Evolutionary conservation across 2,113 vertebrate species (phyloP).

Genomic region (Nannobrachium achirus): DNA sequence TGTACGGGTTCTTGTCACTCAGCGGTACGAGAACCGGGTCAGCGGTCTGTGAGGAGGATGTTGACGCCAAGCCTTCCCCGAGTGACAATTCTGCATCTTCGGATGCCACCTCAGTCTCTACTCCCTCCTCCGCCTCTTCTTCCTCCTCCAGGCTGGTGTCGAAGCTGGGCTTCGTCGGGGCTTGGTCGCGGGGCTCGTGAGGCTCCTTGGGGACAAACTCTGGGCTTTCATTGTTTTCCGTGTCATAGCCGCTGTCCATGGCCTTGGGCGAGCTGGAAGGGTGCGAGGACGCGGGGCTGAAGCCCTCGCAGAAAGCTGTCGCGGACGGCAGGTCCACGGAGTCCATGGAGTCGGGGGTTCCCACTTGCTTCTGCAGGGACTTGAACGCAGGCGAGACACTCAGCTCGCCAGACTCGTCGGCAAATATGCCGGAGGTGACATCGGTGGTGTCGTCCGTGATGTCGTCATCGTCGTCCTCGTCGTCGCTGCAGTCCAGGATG

Average conservation of each 20-base stretch:
- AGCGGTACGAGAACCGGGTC: slow-evolving; percentile 76
- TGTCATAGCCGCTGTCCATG: slow-evolving; percentile 95
- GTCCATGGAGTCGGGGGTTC: slow-evolving; percentile 88
- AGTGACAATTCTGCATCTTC: slow-evolving; percentile 12
- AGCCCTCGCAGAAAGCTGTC: slow-evolving; percentile 80
- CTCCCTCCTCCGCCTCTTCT: slow-evolving; percentile 25
- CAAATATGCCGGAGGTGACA: slow-evolving; percentile 85
- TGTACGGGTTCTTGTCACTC: slow-evolving; percentile 85
- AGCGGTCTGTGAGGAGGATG: slow-evolving; percentile 52
- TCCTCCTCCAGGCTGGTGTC: slow-evolving; percentile 58
- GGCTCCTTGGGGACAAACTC: slow-evolving; percentile 93
- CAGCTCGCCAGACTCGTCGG: slow-evolving; percentile 78
- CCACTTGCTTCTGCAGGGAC: slow-evolving; percentile 87
- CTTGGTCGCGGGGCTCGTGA: slow-evolving; percentile 81
- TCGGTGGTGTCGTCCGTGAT: slow-evolving; percentile 80
- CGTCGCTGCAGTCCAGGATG: slow-evolving; percentile 79
- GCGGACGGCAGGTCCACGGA: slow-evolving; percentile 87
- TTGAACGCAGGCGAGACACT: slow-evolving; percentile 69
- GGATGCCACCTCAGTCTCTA: neutral
- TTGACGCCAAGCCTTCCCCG: slow-evolving; percentile 25
- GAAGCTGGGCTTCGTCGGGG: slow-evolving; percentile 34
- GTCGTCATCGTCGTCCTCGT: slow-evolving; percentile 59
- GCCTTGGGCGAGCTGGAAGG: slow-evolving; percentile 85
- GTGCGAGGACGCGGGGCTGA: slow-evolving; percentile 74
- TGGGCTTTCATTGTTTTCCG: slow-evolving; percentile 94